Evolutionary conservation across 2,888 invertebrate genomes (phyloP).

Genomic region (Limenitis camilla): DNA sequence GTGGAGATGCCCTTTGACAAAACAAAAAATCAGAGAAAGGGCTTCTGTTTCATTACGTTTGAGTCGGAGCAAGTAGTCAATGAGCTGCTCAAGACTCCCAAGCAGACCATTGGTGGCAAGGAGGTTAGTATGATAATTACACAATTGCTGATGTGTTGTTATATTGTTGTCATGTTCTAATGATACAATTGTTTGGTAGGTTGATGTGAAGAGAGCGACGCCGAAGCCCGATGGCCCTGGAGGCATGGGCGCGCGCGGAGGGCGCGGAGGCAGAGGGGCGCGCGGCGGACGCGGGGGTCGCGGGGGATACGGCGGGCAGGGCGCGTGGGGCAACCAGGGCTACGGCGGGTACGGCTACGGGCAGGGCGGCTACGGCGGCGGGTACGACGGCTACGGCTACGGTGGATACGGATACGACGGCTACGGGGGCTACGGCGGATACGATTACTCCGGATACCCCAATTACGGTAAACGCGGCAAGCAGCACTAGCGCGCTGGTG

Average conservation of each 20-base stretch:
- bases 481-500: slow-evolving; percentile 64
- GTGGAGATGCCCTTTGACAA: slow-evolving; percentile 98
- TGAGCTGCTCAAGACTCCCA: slow-evolving; percentile 91
- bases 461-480: slow-evolving; percentile 84
- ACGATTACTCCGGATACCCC: slow-evolving; percentile 87
- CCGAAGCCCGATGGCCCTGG: slow-evolving; percentile 89
- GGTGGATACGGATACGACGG: slow-evolving; percentile 84
- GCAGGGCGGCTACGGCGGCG: slow-evolving; percentile 81
- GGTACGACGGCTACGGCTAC: slow-evolving; percentile 83
- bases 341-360: slow-evolving; percentile 82
- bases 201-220: slow-evolving; percentile 96
- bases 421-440: slow-evolving; percentile 85
- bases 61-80: slow-evolving; percentile 96
- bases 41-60: slow-evolving; percentile 98
- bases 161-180: background rate
- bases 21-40: slow-evolving; percentile 96
- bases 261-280: slow-evolving; percentile 77
- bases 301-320: slow-evolving; percentile 78
- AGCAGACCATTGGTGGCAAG: slow-evolving; percentile 94
- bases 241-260: slow-evolving; percentile 78
- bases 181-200: slow-evolving; percentile 60
- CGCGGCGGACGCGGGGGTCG: slow-evolving; percentile 83
- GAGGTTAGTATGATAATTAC: slow-evolving; percentile 76
- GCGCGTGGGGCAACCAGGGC: slow-evolving; percentile 79
- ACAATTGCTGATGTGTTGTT: background rate